Evolutionary conservation across 1,140 invertebrate genomes (phyloP).

Genomic region (Drosophila ironensis): DNA sequence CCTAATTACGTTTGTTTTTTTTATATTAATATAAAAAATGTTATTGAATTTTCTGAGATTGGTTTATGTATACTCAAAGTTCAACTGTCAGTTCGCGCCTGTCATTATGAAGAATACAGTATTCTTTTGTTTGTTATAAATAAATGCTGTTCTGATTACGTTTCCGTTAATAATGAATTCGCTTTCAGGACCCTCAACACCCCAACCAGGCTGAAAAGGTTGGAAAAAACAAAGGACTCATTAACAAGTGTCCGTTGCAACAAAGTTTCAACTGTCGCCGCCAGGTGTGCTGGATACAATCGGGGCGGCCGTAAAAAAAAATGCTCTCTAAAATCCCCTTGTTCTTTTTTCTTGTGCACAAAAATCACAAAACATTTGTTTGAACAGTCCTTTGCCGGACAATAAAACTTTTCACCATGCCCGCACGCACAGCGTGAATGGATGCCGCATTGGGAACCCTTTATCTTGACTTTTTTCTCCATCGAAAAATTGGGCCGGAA

Average conservation of each 20-base stretch:
- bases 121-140: neutral
- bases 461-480: slow-evolving; percentile 32
- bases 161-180: slow-evolving; percentile 5
- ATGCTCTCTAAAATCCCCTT: slow-evolving; percentile 39
- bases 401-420: slow-evolving; percentile 57
- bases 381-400: slow-evolving; percentile 23
- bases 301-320: slow-evolving; percentile 26
- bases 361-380: slow-evolving; percentile 59
- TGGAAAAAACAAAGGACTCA: slow-evolving; percentile 7
- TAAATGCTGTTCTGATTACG: neutral
- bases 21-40: neutral
- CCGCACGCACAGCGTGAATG: slow-evolving; percentile 41
- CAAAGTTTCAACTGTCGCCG: slow-evolving; percentile 12
- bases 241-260: slow-evolving; percentile 17
- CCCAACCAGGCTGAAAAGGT: neutral
- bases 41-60: neutral
- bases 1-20: neutral
- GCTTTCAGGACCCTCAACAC: neutral
- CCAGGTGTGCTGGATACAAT: slow-evolving; percentile 11
- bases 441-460: slow-evolving; percentile 25
- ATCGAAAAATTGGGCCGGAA: slow-evolving; percentile 21
- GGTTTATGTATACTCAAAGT: too few relatives aligned
- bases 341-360: neutral
- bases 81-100: too few relatives aligned
- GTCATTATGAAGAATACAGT: too few relatives aligned